Base-by-base conservation (phyloP, 2,113 vertebrate genomes). In the Hyperopisus bebe region DNA sequence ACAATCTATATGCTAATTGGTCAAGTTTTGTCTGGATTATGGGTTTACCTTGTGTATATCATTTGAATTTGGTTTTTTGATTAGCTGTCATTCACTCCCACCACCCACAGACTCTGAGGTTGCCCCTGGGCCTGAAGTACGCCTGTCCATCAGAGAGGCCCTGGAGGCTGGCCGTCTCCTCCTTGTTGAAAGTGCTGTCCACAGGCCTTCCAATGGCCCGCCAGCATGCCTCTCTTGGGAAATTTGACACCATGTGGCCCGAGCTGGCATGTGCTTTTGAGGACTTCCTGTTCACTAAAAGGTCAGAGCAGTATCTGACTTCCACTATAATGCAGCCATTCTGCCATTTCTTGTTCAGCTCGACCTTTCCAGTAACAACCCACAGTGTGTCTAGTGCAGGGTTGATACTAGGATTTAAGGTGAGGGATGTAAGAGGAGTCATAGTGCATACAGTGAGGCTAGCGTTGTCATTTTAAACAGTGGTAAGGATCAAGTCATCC, bases 271-370 rank as follows among this genome's bases (percentile, higher is more conserved):
- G 95, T 58, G 97, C 98, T 89, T 99, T 99, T 92, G 97, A 99
- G 95, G 98, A 99, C 92, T 99, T 99, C 93, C 96, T 99, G 88
- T 99, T 99, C 94, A 98, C 98, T 91, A 99, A 98, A 98, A 99
- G 98, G 98, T 99, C 93, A 35, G 3, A 21, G 21, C 53, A 86
- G 6, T 42, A 42, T 19, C 31, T 80, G 39, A 17, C 74, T 35
- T 1, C 27, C 31, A 80, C n/a, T n/a, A 11, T 27, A 66, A n/a
- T 27, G 24, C n/a, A 9, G 3, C 17, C n/a, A 66, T 31, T 66
- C 62, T 66, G n/a, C 24, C n/a, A 55, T 55, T 55, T 55, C 53
- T 55, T 55, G 53, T 55, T 55, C 17, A 55, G 17, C 53, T 55
- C 53, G 5, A 21, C 53, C 5, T 55, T 55, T 55, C 53, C 19